Evolutionary conservation across 2,113 vertebrate species (phyloP).

Genomic region (Murina feae): DNA sequence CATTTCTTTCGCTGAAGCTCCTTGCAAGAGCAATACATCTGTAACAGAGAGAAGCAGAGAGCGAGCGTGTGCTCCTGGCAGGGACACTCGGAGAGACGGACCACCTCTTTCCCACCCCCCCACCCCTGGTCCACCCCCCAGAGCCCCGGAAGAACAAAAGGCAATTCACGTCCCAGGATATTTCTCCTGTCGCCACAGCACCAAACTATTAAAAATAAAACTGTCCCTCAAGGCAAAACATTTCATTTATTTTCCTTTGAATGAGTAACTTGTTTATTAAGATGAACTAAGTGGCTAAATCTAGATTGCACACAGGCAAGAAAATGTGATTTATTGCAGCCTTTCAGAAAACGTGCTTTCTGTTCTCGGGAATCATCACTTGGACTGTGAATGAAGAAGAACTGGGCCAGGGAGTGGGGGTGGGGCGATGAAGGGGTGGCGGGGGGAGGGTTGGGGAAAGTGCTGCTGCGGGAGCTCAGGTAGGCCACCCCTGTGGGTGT

Average conservation of each 20-base stretch:
- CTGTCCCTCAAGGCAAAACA: conserved; percentile 80
- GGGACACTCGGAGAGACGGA: not conserved
- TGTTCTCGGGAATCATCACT: conserved; percentile 49
- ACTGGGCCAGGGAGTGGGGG: not conserved
- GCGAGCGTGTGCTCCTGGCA: not conserved
- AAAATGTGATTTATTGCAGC: conserved; percentile 75
- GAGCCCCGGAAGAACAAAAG: conserved; percentile 71
- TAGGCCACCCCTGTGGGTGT: not conserved
- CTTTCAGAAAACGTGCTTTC: conserved; percentile 47
- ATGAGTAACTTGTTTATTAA: conserved; percentile 81
- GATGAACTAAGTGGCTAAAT: conserved; percentile 75
- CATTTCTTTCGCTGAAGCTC: not conserved
- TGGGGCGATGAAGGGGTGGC: too few species aligned
- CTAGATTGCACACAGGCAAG: conserved; percentile 70
- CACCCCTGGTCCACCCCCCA: conserved; percentile 38
- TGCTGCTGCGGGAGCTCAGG: not conserved
- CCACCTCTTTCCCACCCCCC: not conserved
- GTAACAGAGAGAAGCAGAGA: not conserved
- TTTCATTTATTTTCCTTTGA: conserved; percentile 83
- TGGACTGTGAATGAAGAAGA: conserved; percentile 62
- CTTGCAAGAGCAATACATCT: not conserved
- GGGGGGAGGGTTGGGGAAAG: too few species aligned
- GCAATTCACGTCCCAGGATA: conserved; percentile 58
- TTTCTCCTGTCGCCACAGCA: conserved; percentile 67
- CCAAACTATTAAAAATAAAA: conserved; percentile 78